Conservation (phyloP, 1,140 invertebrate species). For the Neotoxoptera formosana region DNA sequence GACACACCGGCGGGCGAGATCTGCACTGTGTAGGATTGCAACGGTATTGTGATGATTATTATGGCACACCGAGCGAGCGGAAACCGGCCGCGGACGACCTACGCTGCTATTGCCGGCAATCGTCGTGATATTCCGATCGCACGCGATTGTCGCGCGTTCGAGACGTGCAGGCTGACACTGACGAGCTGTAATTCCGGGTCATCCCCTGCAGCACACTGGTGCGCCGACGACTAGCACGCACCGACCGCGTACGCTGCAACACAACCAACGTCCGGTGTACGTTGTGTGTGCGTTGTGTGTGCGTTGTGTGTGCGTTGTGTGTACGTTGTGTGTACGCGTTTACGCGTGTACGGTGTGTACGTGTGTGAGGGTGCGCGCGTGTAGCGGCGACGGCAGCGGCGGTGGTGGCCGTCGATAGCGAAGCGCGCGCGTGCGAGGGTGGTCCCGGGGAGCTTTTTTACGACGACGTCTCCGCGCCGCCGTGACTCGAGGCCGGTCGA, state of each 20-base stretch:
- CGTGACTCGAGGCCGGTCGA: conserved; percentile 43
- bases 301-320: background rate
- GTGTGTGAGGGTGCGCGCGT: background rate
- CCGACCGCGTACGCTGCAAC: background rate
- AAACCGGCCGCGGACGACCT: background rate
- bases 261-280: background rate
- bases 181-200: background rate
- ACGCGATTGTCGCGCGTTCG: background rate
- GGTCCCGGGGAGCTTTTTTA: conserved; percentile 51
- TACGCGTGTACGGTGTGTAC: too few species aligned
- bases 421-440: background rate
- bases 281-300: background rate
- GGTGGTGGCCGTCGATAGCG: conserved; percentile 25
- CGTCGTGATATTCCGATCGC: background rate
- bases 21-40: background rate
- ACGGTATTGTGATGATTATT: background rate
- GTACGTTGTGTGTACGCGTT: background rate
- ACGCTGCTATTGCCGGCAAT: background rate
- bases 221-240: background rate
- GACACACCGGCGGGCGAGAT: background rate
- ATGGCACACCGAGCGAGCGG: too few species aligned
- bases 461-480: background rate
- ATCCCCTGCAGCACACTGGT: conserved; percentile 39
- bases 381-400: conserved; percentile 11
- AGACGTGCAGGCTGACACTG: background rate